phyloP scores from a whole-genome alignment of 2,113 vertebrate genomes.

The Neopipo cinnamomea region DNA sequence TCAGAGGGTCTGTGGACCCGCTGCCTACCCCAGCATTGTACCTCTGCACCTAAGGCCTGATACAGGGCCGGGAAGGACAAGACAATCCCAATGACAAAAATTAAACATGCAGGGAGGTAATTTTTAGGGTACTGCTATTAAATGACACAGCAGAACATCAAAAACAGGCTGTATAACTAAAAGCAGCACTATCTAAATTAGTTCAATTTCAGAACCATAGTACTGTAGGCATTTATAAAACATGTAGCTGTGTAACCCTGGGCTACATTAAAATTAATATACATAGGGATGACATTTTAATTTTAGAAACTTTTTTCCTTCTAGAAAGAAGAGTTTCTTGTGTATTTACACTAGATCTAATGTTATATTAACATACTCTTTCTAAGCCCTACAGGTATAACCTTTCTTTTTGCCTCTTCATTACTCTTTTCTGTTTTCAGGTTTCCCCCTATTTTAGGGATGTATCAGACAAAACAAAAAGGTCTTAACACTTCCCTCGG shows the following conservation, averaged over 20 bases:
- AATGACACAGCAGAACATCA: neutral
- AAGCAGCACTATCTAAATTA: neutral
- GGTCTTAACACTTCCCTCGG: neutral
- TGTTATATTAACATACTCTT: neutral
- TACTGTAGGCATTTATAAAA: neutral
- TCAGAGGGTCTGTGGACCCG: no score
- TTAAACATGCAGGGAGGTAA: neutral
- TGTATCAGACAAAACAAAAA: neutral
- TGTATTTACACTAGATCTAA: neutral
- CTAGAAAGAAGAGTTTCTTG: neutral
- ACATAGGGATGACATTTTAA: neutral
- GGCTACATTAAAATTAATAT: neutral
- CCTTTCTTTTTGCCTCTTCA: neutral
- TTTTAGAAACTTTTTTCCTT: neutral
- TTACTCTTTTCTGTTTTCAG: neutral
- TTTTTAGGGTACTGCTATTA: neutral
- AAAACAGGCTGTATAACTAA: neutral
- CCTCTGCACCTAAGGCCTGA: no score
- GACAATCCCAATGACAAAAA: neutral
- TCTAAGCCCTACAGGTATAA: neutral
- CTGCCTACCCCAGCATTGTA: no score
- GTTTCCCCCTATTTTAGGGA: neutral
- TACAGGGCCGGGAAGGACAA: fast-evolving
- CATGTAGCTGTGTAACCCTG: neutral
- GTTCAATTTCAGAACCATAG: neutral